phyloP scores from a whole-genome alignment of 2,797 vertebrate species.

The Lacerta viridis region DNA sequence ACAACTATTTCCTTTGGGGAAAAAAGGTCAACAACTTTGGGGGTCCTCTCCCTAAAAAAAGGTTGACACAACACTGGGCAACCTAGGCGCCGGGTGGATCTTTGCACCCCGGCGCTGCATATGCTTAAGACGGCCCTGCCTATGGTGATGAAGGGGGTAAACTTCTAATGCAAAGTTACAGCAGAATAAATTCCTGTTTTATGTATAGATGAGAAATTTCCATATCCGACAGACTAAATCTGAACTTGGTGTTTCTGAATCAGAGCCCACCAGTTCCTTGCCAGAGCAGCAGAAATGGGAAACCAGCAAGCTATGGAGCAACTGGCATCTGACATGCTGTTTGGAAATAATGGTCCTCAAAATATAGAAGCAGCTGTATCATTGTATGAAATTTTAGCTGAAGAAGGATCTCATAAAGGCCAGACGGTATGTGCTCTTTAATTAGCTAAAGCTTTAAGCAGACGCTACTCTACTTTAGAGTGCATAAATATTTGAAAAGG shows the following conservation, averaged over 20 bases:
- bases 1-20: too few relatives aligned
- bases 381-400: slow-evolving; percentile 74
- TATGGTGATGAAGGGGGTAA: background rate
- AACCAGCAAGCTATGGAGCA: slow-evolving; percentile 74
- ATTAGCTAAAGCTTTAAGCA: slow-evolving; percentile 45
- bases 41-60: too few relatives aligned
- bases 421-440: slow-evolving; percentile 73
- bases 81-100: too few relatives aligned
- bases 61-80: too few relatives aligned
- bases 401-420: slow-evolving; percentile 74
- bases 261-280: slow-evolving; percentile 70
- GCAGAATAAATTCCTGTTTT: background rate
- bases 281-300: slow-evolving; percentile 71
- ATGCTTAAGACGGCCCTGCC: too few relatives aligned
- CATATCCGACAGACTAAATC: slow-evolving; percentile 34
- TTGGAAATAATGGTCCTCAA: slow-evolving; percentile 73
- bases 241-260: slow-evolving; percentile 61
- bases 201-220: background rate
- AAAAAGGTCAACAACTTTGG: too few relatives aligned
- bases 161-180: background rate
- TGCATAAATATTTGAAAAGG: slow-evolving; percentile 35
- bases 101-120: too few relatives aligned
- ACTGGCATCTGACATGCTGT: slow-evolving; percentile 75
- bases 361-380: slow-evolving; percentile 73
- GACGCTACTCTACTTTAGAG: background rate